These are phyloP conservation scores for Hystrix cristata DNA, from an alignment of 2,113 vertebrate genomes.

Conservation along the genomic window DNA sequence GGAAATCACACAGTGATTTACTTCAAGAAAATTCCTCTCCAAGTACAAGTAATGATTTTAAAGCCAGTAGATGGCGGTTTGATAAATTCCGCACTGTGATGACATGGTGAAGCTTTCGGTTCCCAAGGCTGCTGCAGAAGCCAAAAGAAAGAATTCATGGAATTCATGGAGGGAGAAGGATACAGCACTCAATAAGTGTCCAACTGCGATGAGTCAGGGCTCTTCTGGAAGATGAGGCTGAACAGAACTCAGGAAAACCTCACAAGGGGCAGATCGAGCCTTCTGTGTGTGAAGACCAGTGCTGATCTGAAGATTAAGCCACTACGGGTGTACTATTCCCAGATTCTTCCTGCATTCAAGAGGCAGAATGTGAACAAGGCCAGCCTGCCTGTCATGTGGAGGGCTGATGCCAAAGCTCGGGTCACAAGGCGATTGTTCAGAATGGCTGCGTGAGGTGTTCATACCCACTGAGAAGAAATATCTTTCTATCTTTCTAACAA, in stretches of 20 bases:
- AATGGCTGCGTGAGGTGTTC: too few relatives aligned
- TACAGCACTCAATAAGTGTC: background rate
- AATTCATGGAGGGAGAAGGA: background rate
- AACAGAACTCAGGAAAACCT: background rate
- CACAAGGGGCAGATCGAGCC: background rate
- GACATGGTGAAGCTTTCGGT: background rate
- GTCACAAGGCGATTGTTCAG: too few relatives aligned
- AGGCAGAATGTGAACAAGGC: background rate
- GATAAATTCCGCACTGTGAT: background rate
- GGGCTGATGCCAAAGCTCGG: background rate
- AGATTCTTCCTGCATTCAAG: background rate
- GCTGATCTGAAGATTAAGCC: background rate
- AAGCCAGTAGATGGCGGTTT: background rate
- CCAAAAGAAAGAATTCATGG: background rate
- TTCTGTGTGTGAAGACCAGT: too few relatives aligned
- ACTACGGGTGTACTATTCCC: background rate
- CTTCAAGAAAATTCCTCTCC: background rate
- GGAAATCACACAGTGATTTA: background rate
- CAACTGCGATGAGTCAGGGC: background rate
- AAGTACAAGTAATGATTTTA: background rate
- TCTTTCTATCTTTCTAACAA: background rate
- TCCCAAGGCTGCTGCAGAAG: background rate
- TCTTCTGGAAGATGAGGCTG: background rate
- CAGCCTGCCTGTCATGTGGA: background rate
- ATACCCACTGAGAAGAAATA: too few relatives aligned